Percentiles rank a stretch among this genome's conserved stretches.
Conservation (phyloP, 2,888 invertebrate genomes). For the Erebia palarica region DNA sequence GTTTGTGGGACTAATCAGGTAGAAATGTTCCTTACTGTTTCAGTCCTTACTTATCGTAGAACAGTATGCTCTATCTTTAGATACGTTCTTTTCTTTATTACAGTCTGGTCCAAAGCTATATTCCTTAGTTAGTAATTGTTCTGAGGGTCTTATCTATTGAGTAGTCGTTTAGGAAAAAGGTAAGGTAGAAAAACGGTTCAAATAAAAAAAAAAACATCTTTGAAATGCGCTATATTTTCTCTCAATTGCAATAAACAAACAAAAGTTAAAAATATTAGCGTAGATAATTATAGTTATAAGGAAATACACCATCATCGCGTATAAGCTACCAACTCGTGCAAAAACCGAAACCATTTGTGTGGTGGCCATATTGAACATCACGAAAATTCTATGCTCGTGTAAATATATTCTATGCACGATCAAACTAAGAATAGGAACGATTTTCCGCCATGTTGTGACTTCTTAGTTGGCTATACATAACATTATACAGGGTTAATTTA, state of each 20-base stretch:
- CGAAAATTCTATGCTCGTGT: neutral
- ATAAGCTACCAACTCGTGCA: conserved; percentile 46
- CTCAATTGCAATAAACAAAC: conserved; percentile 61
- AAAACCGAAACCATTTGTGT: conserved; percentile 45
- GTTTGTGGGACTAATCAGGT: no score
- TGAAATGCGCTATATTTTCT: conserved; percentile 69
- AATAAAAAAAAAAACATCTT: conserved; percentile 47
- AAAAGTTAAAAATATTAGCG: conserved; percentile 46
- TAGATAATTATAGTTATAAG: conserved; percentile 52
- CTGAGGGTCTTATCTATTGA: no score
- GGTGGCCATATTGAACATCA: conserved; percentile 37
- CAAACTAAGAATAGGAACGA: neutral
- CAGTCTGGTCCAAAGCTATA: no score
- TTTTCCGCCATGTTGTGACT: no score
- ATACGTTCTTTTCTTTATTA: no score
- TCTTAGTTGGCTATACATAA: no score
- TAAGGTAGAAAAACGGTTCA: neutral
- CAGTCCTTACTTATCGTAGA: no score
- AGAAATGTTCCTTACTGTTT: no score
- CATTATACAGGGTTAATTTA: no score
- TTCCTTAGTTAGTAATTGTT: no score
- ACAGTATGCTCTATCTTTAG: no score
- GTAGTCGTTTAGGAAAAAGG: neutral
- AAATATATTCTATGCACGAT: neutral
- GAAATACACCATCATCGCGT: conserved; percentile 56